phyloP scores from a whole-genome alignment of 2,113 vertebrate species.

The Takifugu flavidus region DNA sequence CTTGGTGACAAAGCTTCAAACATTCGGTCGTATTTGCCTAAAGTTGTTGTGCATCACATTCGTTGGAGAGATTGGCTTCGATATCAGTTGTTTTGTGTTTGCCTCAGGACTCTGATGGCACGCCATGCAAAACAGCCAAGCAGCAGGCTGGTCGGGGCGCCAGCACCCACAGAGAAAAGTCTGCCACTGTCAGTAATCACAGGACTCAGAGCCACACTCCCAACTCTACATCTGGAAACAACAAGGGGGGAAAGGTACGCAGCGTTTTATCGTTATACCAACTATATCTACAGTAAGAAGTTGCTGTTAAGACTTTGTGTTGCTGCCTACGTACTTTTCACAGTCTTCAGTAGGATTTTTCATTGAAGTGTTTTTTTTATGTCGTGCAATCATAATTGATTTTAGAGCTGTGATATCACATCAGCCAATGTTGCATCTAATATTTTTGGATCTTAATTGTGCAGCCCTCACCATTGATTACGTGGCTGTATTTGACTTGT shows the following conservation, averaged over 20 bases:
- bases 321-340: too few relatives aligned
- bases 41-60: not conserved
- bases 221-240: slow-evolving; percentile 71
- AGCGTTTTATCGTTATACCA: not conserved
- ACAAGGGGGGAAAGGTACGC: slow-evolving; percentile 89
- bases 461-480: too few relatives aligned
- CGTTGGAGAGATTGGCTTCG: not conserved
- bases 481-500: too few relatives aligned
- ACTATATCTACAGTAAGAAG: too few relatives aligned
- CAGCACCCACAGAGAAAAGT: slow-evolving; percentile 78
- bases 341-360: too few relatives aligned
- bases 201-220: slow-evolving; percentile 68
- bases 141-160: slow-evolving; percentile 82
- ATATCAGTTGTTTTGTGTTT: not conserved
- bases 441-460: too few relatives aligned
- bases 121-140: slow-evolving; percentile 93
- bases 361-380: too few relatives aligned
- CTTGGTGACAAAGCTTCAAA: not conserved
- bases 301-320: too few relatives aligned
- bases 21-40: not conserved
- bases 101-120: slow-evolving; percentile 92
- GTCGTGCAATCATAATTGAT: too few relatives aligned
- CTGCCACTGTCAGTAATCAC: slow-evolving; percentile 68
- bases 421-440: too few relatives aligned
- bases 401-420: too few relatives aligned